These are phyloP conservation scores for Leucophenga maculata DNA, from an alignment of 2,888 invertebrate genomes.

Conservation along the genomic window DNA sequence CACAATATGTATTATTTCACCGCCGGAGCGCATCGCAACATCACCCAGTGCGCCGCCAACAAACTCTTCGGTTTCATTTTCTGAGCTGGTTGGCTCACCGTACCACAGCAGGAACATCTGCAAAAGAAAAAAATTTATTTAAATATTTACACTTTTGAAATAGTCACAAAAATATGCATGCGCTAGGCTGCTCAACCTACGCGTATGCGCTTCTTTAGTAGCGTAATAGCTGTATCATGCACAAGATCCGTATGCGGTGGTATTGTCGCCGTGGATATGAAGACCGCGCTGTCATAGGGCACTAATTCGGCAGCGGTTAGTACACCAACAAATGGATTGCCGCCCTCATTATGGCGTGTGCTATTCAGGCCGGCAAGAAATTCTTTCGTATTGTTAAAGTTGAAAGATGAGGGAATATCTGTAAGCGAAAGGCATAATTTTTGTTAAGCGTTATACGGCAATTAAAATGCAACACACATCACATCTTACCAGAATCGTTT, in stretches of 20 bases:
- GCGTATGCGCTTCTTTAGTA: slow-evolving; percentile 72
- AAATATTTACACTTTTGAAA: not conserved
- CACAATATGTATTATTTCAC: slow-evolving; percentile 72
- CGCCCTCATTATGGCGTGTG: slow-evolving; percentile 70
- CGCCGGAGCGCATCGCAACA: slow-evolving; percentile 72
- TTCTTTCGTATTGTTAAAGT: slow-evolving; percentile 70
- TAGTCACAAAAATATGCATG: not conserved
- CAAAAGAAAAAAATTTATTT: slow-evolving; percentile 21
- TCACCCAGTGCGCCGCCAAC: slow-evolving; percentile 72
- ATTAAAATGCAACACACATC: no score
- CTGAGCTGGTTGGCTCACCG: slow-evolving; percentile 69
- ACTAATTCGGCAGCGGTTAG: slow-evolving; percentile 76
- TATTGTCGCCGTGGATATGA: slow-evolving; percentile 76
- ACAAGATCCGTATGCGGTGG: slow-evolving; percentile 74
- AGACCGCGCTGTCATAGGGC: slow-evolving; percentile 77
- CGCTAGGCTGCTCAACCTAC: slow-evolving; percentile 56
- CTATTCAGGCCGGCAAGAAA: slow-evolving; percentile 71
- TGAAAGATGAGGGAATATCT: slow-evolving; percentile 70
- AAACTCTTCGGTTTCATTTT: slow-evolving; percentile 71
- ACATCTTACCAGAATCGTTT: slow-evolving; percentile 69
- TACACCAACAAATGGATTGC: slow-evolving; percentile 76
- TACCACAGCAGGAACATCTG: slow-evolving; percentile 74
- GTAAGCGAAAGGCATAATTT: slow-evolving; percentile 12
- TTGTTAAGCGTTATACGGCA: no score
- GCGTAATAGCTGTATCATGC: slow-evolving; percentile 71